A percentile compares a stretch with the other conserved stretches of the same genome.
Conservation (phyloP, 2,797 vertebrate genomes). For the Amazonetta brasiliensis region DNA sequence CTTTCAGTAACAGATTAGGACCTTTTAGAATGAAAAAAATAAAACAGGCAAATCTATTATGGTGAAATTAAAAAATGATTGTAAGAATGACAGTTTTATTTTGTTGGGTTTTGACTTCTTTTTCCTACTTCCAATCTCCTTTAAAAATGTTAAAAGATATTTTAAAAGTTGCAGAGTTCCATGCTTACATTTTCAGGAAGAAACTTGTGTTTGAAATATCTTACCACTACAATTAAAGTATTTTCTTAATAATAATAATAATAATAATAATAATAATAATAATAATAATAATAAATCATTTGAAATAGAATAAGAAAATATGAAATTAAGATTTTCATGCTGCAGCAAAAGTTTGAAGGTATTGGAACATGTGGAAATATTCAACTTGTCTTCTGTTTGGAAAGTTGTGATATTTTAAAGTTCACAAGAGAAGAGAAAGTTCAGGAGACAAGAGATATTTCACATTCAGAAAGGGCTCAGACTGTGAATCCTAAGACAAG, state of each 20-base stretch:
- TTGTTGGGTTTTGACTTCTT: background rate
- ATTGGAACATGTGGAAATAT: background rate
- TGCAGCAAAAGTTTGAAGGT: background rate
- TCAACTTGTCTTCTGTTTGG: background rate
- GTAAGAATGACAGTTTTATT: background rate
- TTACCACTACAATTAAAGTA: background rate
- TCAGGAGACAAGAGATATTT: background rate
- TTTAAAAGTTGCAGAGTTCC: background rate
- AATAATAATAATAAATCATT: background rate
- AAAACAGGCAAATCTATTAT: background rate
- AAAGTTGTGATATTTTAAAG: background rate
- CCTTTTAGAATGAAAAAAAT: background rate
- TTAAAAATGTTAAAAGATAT: background rate
- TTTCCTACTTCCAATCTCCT: background rate
- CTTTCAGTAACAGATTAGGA: background rate
- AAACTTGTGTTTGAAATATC: background rate
- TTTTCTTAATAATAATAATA: background rate
- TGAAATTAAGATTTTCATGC: background rate
- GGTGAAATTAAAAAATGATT: background rate
- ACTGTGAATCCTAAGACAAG: background rate
- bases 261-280: too few species aligned
- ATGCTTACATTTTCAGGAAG: background rate
- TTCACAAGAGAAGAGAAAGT: background rate
- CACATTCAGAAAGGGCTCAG: background rate
- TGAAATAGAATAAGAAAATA: background rate